A percentile compares a stretch with the other conserved stretches of the same genome.
phyloP scores from a whole-genome alignment of 1,140 invertebrate species.

The Calephelis virginiensis region DNA sequence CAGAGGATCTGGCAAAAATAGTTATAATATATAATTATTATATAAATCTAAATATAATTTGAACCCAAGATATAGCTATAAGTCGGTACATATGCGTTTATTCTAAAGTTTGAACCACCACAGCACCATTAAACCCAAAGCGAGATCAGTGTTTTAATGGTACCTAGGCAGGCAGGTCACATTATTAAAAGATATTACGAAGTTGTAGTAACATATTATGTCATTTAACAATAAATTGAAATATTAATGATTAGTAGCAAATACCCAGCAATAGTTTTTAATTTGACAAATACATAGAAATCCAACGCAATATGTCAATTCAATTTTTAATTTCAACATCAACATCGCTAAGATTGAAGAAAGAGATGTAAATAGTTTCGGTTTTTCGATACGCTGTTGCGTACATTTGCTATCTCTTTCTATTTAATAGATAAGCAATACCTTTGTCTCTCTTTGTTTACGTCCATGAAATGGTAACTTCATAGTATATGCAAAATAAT shows the following conservation, averaged over 20 bases:
- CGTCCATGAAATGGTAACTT: constrained; percentile 62
- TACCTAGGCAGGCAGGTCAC: too few relatives aligned
- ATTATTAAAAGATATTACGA: too few relatives aligned
- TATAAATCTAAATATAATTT: too few relatives aligned
- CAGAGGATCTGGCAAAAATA: too few relatives aligned
- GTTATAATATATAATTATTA: too few relatives aligned
- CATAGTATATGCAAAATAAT: constrained; percentile 47
- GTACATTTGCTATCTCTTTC: constrained; percentile 46
- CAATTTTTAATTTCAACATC: constrained; percentile 47
- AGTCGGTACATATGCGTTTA: too few relatives aligned
- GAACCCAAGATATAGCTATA: too few relatives aligned
- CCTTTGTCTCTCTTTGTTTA: constrained; percentile 67
- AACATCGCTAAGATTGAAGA: constrained; percentile 46
- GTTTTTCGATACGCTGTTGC: constrained; percentile 44
- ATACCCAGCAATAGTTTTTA: background rate
- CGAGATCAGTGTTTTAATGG: too few relatives aligned
- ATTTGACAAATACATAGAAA: constrained; percentile 12
- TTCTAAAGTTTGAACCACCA: too few relatives aligned
- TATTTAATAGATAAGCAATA: constrained; percentile 53
- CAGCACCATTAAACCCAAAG: too few relatives aligned
- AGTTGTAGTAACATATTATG: background rate
- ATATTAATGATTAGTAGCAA: background rate
- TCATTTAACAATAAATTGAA: constrained; percentile 1
- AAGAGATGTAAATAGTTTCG: constrained; percentile 48
- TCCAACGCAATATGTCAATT: constrained; percentile 33